Evolutionary conservation across 2,888 invertebrate genomes (phyloP).

Genomic region (Agapostemon virescens): DNA sequence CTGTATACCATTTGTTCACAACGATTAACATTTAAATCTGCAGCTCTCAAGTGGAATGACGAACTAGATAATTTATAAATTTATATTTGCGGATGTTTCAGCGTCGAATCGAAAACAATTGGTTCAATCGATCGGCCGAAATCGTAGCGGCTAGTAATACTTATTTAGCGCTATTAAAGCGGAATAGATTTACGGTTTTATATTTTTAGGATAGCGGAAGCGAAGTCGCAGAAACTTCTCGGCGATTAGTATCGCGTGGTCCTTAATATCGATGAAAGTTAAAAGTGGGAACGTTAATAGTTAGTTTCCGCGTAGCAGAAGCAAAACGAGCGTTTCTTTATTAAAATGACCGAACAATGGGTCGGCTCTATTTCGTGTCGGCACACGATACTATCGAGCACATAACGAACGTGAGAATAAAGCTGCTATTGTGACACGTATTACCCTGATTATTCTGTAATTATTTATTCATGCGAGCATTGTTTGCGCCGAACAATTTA

Average conservation of each 20-base stretch:
- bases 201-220: too few species aligned
- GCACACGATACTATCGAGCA: constrained; percentile 5
- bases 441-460: constrained; percentile 7
- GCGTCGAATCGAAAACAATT: too few species aligned
- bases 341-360: neutral
- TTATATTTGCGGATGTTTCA: too few species aligned
- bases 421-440: constrained; percentile 17
- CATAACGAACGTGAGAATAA: constrained; percentile 16
- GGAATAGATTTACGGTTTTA: too few species aligned
- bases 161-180: too few species aligned
- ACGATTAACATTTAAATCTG: too few species aligned
- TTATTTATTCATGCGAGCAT: constrained; percentile 15
- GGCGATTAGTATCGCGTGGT: neutral
- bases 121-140: too few species aligned
- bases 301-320: neutral
- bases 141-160: too few species aligned
- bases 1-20: too few species aligned
- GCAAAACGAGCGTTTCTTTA: constrained; percentile 9
- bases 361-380: neutral
- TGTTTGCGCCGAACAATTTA: constrained; percentile 13
- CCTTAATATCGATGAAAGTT: neutral
- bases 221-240: too few species aligned
- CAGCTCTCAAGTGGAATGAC: too few species aligned
- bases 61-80: too few species aligned
- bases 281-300: neutral